phyloP scores from a whole-genome alignment of 2,888 invertebrate species.

The Pyrrhosoma nymphula region DNA sequence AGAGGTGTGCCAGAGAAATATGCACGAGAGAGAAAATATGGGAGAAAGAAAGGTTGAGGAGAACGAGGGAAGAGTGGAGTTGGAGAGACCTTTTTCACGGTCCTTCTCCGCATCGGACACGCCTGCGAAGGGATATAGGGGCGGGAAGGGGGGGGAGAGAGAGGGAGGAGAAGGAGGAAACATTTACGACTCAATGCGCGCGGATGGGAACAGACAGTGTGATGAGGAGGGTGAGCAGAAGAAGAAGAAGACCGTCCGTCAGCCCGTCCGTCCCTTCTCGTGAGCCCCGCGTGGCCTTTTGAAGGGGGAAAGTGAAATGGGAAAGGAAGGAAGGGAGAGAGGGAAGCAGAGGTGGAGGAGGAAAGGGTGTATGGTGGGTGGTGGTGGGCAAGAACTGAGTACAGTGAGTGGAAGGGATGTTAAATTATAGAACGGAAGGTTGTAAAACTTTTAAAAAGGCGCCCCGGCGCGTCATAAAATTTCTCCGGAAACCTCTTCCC shows the following conservation, averaged over 20 bases:
- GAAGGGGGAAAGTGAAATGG: background rate
- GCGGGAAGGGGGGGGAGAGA: too few relatives aligned
- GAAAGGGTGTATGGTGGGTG: slow-evolving; percentile 76
- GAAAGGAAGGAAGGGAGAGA: background rate
- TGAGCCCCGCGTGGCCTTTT: background rate
- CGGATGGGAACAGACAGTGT: background rate
- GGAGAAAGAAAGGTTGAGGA: background rate
- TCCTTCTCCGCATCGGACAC: background rate
- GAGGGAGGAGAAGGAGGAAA: too few relatives aligned
- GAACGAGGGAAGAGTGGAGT: background rate
- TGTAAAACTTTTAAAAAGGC: slow-evolving; percentile 51
- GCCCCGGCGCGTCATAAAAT: slow-evolving; percentile 49
- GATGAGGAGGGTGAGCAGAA: background rate
- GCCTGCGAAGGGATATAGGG: background rate
- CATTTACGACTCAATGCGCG: slow-evolving; percentile 10
- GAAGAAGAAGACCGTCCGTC: background rate
- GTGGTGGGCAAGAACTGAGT: slow-evolving; percentile 58
- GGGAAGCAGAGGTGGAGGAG: slow-evolving; percentile 73
- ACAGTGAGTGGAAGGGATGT: slow-evolving; percentile 70
- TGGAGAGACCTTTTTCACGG: background rate
- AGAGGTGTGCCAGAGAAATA: too few relatives aligned
- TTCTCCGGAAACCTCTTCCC: background rate
- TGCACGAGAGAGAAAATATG: too few relatives aligned
- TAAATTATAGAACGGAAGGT: slow-evolving; percentile 45
- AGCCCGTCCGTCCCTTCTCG: background rate